Percentiles rank a stretch among this genome's conserved stretches.
phyloP scores from a whole-genome alignment of 2,888 invertebrate species.

The Drosophila paramelanica region DNA sequence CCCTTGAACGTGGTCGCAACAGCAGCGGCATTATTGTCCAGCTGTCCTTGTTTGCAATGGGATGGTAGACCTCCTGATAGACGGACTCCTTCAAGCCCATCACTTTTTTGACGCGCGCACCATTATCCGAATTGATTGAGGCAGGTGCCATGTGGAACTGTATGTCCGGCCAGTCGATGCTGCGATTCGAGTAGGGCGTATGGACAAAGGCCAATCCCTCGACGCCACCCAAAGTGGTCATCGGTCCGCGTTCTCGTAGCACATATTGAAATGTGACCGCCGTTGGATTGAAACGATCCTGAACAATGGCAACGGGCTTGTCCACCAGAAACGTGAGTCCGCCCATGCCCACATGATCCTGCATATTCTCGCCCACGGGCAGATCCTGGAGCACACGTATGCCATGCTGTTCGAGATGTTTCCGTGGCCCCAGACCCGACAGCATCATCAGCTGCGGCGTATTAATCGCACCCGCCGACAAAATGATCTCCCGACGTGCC shows the following conservation, averaged over 20 bases:
- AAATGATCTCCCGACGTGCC: slow-evolving; percentile 93
- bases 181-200: slow-evolving; percentile 92
- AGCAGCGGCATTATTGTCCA: slow-evolving; percentile 95
- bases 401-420: slow-evolving; percentile 89
- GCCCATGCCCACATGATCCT: slow-evolving; percentile 95
- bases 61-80: slow-evolving; percentile 92
- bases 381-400: slow-evolving; percentile 91
- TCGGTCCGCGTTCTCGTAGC: slow-evolving; percentile 91
- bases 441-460: slow-evolving; percentile 96
- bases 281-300: slow-evolving; percentile 91
- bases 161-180: slow-evolving; percentile 93
- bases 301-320: slow-evolving; percentile 93
- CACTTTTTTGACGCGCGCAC: slow-evolving; percentile 90
- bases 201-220: slow-evolving; percentile 95
- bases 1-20: slow-evolving; percentile 91
- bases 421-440: slow-evolving; percentile 92
- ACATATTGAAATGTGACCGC: slow-evolving; percentile 93
- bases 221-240: slow-evolving; percentile 94
- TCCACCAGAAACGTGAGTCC: slow-evolving; percentile 89
- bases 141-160: slow-evolving; percentile 97
- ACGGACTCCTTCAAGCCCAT: slow-evolving; percentile 92
- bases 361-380: slow-evolving; percentile 92
- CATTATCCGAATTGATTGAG: slow-evolving; percentile 92
- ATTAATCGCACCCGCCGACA: slow-evolving; percentile 96
- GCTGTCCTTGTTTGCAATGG: slow-evolving; percentile 89